Percentiles rank a stretch among this genome's conserved stretches.
Evolutionary conservation across 2,113 vertebrate genomes (phyloP).

Genomic region (Engystomops pustulosus): DNA sequence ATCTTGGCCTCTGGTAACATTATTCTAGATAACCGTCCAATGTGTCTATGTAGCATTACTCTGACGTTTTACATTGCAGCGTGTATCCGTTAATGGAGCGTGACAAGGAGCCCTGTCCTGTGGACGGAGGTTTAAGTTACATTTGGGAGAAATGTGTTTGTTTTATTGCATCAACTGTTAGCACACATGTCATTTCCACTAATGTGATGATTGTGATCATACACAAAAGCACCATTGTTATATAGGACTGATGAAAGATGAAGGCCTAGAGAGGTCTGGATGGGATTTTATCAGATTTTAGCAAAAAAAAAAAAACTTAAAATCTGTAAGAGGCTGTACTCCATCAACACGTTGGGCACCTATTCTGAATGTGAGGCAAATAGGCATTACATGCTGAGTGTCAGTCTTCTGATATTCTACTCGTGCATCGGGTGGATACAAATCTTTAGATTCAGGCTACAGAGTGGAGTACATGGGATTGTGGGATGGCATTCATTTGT

Average conservation of each 20-base stretch:
- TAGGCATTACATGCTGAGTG: neutral
- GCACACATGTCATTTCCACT: slow-evolving; percentile 22
- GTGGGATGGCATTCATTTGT: neutral
- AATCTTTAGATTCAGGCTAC: neutral
- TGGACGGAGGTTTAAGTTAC: neutral
- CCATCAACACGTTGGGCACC: neutral
- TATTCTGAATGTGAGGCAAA: neutral
- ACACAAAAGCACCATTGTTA: slow-evolving; percentile 6
- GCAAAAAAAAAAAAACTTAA: neutral
- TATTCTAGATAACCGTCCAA: neutral
- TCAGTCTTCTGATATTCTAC: neutral
- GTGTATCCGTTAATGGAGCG: slow-evolving; percentile 9
- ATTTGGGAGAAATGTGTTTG: slow-evolving; percentile 23
- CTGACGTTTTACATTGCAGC: neutral
- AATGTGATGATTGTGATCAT: slow-evolving; percentile 24
- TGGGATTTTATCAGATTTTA: slow-evolving; percentile 7
- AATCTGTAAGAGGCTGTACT: neutral
- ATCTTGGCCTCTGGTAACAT: no score
- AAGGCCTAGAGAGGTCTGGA: no score
- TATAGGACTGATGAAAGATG: neutral
- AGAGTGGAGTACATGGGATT: neutral
- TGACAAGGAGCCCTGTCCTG: neutral
- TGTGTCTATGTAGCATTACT: no score
- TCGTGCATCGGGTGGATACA: neutral
- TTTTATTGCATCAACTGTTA: slow-evolving; percentile 37